These are phyloP conservation scores for Apocheima hispidaria DNA, from an alignment of 2,888 invertebrate genomes.

Conservation along the genomic window DNA sequence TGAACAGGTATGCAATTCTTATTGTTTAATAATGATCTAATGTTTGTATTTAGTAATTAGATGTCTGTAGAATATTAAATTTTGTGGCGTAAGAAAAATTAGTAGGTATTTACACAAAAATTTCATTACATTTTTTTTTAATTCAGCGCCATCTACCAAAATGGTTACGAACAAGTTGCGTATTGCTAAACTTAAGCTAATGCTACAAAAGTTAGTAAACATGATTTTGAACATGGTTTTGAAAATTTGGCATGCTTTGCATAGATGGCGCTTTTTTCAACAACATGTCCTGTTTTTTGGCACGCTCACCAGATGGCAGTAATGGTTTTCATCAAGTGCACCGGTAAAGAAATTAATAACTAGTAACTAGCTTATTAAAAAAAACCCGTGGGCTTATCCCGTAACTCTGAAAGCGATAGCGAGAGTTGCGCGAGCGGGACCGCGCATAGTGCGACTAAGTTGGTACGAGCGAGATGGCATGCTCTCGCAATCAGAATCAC, in stretches of 20 bases:
- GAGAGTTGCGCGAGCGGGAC: no score
- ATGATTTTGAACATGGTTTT: neutral
- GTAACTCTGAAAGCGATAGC: no score
- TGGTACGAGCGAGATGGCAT: no score
- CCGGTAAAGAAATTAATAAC: no score
- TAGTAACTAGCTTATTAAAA: neutral
- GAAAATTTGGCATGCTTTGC: neutral
- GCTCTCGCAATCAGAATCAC: no score
- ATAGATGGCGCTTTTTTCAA: conserved; percentile 22
- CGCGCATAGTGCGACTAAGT: no score
- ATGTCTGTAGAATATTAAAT: no score
- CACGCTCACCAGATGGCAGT: conserved; percentile 11
- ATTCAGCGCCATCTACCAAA: conserved; percentile 39
- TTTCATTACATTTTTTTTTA: neutral
- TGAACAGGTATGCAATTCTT: conserved; percentile 61
- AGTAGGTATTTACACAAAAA: no score
- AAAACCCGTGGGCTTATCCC: no score
- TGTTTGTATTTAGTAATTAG: no score
- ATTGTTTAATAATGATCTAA: neutral
- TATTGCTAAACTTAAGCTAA: neutral
- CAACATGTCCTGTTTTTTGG: neutral
- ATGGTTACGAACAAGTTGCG: conserved; percentile 9
- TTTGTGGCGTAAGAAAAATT: no score
- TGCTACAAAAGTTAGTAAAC: neutral
- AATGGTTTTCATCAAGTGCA: neutral